phyloP scores from a whole-genome alignment of 2,113 vertebrate genomes.

The Romanogobio albipinnatus region DNA sequence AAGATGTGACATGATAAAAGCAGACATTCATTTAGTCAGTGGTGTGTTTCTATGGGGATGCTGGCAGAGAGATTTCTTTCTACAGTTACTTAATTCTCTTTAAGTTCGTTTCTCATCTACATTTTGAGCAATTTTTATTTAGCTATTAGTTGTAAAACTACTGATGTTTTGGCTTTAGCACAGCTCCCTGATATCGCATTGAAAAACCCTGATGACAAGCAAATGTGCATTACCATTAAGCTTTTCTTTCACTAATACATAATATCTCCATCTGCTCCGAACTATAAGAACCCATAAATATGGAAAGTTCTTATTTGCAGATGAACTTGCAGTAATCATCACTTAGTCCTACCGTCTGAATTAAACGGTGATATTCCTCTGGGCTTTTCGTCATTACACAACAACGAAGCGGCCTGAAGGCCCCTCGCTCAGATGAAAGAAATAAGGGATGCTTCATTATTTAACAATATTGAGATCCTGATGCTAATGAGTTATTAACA shows the following conservation, averaged over 20 bases:
- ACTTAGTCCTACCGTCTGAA: slow-evolving; percentile 53
- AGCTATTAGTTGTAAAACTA: slow-evolving; percentile 32
- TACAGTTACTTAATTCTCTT: not conserved
- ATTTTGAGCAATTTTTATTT: slow-evolving; percentile 9
- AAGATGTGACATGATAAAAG: slow-evolving; percentile 40
- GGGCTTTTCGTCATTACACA: slow-evolving; percentile 71
- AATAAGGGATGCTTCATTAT: slow-evolving; percentile 73
- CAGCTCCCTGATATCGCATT: slow-evolving; percentile 22
- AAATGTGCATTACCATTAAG: slow-evolving; percentile 29
- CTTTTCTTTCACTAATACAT: slow-evolving; percentile 48
- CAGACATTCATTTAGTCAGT: slow-evolving; percentile 42
- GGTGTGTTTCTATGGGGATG: slow-evolving; percentile 40
- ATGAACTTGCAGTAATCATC: slow-evolving; percentile 50
- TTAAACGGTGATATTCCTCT: slow-evolving; percentile 60
- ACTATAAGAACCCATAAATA: slow-evolving; percentile 47
- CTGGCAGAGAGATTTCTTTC: slow-evolving; percentile 3
- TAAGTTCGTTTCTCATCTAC: not conserved
- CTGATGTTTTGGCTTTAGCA: not conserved
- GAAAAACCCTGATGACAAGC: slow-evolving; percentile 40
- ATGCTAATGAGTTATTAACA: slow-evolving; percentile 49
- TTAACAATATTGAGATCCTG: slow-evolving; percentile 65
- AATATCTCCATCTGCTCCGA: slow-evolving; percentile 53
- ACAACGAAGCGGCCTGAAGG: slow-evolving; percentile 64
- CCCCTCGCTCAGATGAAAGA: slow-evolving; percentile 68
- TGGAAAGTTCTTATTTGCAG: slow-evolving; percentile 32